Evolutionary conservation across 1,140 invertebrate species (phyloP).

Genomic region (Macrocentrus cingulum): DNA sequence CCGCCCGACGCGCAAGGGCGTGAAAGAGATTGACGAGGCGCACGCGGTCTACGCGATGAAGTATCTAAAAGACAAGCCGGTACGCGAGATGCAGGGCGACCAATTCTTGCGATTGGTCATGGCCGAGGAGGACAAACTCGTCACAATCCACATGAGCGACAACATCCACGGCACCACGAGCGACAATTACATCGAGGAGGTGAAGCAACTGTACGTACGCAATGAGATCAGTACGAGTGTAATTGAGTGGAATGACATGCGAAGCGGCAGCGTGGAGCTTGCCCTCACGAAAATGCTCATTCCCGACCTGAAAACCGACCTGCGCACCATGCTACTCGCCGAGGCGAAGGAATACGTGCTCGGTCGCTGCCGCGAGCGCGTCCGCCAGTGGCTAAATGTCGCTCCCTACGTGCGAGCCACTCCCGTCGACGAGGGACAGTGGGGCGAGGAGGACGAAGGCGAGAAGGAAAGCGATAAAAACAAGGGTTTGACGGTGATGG

Average conservation of each 20-base stretch:
- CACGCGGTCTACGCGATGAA: constrained; percentile 88
- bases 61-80: constrained; percentile 94
- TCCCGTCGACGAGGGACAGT: constrained; percentile 80
- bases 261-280: constrained; percentile 84
- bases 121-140: constrained; percentile 84
- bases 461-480: constrained; percentile 89
- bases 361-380: constrained; percentile 77
- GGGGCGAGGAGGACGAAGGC: no score
- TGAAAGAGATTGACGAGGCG: constrained; percentile 92
- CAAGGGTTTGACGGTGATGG: constrained; percentile 84
- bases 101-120: constrained; percentile 84
- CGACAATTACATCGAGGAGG: constrained; percentile 82
- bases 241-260: constrained; percentile 92
- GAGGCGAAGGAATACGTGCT: constrained; percentile 92
- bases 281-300: constrained; percentile 87
- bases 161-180: constrained; percentile 77
- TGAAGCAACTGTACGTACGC: constrained; percentile 85
- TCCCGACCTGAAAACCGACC: constrained; percentile 86
- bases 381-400: constrained; percentile 89
- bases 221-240: constrained; percentile 97
- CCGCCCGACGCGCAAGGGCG: constrained; percentile 84
- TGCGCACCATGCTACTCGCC: constrained; percentile 75
- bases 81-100: constrained; percentile 85
- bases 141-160: constrained; percentile 74
- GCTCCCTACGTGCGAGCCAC: constrained; percentile 82